Evolutionary conservation across 2,888 invertebrate genomes (phyloP).

Genomic region (Xylota segnis): DNA sequence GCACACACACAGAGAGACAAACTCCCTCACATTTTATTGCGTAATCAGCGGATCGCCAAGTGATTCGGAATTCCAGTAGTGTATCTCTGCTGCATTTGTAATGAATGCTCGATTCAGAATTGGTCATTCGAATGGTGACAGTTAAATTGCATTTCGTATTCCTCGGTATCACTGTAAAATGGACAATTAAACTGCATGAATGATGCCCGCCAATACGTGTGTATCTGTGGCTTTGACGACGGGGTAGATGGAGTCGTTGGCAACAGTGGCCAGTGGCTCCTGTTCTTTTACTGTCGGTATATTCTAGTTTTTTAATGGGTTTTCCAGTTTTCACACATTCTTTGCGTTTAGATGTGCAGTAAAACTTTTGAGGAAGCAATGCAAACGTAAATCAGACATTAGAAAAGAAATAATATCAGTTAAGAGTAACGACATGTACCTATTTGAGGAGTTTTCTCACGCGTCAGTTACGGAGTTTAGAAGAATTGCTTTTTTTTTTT

Average conservation of each 20-base stretch:
- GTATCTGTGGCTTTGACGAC: slow-evolving; percentile 16
- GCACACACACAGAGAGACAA: background rate
- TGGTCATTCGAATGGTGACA: slow-evolving; percentile 42
- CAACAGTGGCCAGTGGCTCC: slow-evolving; percentile 26
- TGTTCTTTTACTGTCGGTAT: slow-evolving; percentile 3
- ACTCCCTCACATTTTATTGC: slow-evolving; percentile 40
- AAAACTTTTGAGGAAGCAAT: slow-evolving; percentile 19
- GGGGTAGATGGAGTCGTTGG: slow-evolving; percentile 19
- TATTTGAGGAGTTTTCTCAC: slow-evolving; percentile 1
- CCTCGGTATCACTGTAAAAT: slow-evolving; percentile 39
- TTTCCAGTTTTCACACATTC: slow-evolving; percentile 20
- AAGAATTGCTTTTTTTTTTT: too few relatives aligned
- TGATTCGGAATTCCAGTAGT: slow-evolving; percentile 43
- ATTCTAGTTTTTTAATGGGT: slow-evolving; percentile 15
- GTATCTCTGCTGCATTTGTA: slow-evolving; percentile 42
- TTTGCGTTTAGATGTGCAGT: slow-evolving; percentile 16
- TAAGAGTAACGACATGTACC: background rate
- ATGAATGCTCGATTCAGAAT: slow-evolving; percentile 45
- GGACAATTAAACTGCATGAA: slow-evolving; percentile 46
- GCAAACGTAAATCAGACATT: slow-evolving; percentile 17
- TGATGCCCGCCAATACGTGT: slow-evolving; percentile 48
- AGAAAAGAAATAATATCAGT: slow-evolving; percentile 1
- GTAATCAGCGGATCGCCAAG: slow-evolving; percentile 48
- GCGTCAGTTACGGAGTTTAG: background rate
- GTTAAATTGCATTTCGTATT: slow-evolving; percentile 56